Percentiles rank a stretch among this genome's conserved stretches.
These are phyloP conservation scores for Metalampra italica DNA, from an alignment of 2,888 invertebrate genomes.

Conservation along the genomic window DNA sequence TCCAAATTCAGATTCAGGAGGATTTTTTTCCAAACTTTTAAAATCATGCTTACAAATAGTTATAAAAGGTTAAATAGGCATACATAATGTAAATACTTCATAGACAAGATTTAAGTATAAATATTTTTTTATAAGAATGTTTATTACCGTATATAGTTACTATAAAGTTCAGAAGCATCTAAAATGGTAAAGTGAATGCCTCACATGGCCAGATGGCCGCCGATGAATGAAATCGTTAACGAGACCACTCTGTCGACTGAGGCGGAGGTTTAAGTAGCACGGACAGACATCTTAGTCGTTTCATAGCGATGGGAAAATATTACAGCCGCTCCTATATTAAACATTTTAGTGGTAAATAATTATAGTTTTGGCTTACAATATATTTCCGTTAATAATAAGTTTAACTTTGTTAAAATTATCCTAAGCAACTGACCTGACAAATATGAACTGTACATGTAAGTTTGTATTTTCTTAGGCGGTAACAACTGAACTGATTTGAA, in stretches of 20 bases:
- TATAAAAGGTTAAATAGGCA: too few relatives aligned
- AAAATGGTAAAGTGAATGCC: slow-evolving; percentile 12
- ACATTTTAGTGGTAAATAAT: slow-evolving; percentile 11
- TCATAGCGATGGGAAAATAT: slow-evolving; percentile 7
- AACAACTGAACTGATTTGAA: too few relatives aligned
- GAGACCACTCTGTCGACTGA: slow-evolving; percentile 23
- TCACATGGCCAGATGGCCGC: slow-evolving; percentile 57
- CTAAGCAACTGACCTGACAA: not conserved
- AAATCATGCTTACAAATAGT: not conserved
- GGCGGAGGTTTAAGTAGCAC: not conserved
- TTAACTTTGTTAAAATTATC: slow-evolving; percentile 3
- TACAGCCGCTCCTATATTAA: slow-evolving; percentile 16
- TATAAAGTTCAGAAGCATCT: slow-evolving; percentile 5
- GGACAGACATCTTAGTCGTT: not conserved
- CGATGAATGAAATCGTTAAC: slow-evolving; percentile 65
- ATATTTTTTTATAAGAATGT: not conserved
- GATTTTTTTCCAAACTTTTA: not conserved
- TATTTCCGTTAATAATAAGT: slow-evolving; percentile 11
- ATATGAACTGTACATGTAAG: too few relatives aligned
- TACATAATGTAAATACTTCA: too few relatives aligned
- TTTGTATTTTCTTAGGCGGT: too few relatives aligned
- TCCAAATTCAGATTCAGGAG: too few relatives aligned
- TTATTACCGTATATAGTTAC: not conserved
- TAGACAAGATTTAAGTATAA: too few relatives aligned
- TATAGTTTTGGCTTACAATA: slow-evolving; percentile 10